Conservation (phyloP, 1,140 invertebrate species). For the Brachionus rubens region DNA sequence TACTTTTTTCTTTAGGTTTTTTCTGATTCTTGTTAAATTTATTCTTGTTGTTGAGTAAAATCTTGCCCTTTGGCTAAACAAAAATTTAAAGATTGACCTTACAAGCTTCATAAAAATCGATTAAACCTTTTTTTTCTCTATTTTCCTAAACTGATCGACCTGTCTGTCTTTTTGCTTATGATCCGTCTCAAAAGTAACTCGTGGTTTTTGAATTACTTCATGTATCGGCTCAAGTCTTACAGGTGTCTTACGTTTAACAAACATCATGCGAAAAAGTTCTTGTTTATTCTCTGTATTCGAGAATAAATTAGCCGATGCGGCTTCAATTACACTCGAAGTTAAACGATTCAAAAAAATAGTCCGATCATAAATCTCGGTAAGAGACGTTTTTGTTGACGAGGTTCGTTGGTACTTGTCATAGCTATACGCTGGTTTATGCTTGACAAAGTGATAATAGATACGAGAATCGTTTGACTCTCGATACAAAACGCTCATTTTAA, state of each 20-base stretch:
- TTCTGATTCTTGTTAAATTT: constrained; percentile 19
- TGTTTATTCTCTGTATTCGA: neutral
- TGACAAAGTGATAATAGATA: neutral
- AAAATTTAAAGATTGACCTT: neutral
- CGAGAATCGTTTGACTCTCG: neutral
- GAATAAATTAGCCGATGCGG: constrained; percentile 15
- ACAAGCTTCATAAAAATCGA: neutral
- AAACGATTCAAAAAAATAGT: neutral
- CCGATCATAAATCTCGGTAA: neutral
- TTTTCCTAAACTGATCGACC: no score
- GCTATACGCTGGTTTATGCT: no score
- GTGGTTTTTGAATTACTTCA: neutral
- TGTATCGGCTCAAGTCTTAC: neutral
- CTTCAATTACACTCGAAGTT: neutral
- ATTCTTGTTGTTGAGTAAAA: neutral
- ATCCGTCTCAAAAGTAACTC: no score
- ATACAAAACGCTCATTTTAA: no score
- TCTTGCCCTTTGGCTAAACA: constrained; percentile 3
- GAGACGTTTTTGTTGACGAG: no score
- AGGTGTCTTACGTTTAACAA: neutral
- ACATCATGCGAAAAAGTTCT: neutral
- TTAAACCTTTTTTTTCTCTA: neutral
- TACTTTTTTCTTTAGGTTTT: constrained; percentile 13
- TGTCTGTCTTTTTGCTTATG: no score
- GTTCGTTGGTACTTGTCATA: no score